Evolutionary conservation across 2,888 invertebrate genomes (phyloP).

Genomic region (Rhagium mordax): DNA sequence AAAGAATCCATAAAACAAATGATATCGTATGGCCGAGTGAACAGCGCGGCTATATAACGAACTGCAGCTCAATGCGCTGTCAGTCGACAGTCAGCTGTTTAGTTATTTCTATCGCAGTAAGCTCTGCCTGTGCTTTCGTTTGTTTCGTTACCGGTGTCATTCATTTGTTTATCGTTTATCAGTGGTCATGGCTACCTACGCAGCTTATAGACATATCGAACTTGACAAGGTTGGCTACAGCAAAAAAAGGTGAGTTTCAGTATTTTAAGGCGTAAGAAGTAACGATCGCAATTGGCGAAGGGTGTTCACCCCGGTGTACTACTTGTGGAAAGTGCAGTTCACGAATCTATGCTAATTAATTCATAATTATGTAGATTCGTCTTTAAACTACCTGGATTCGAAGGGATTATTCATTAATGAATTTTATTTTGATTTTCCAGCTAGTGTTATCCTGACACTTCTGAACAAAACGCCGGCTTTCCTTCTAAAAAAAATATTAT

Average conservation of each 20-base stretch:
- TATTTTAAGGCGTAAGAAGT: conserved; percentile 5
- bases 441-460: background rate
- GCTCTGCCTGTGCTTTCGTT: conserved; percentile 40
- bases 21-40: conserved; percentile 51
- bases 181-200: conserved; percentile 88
- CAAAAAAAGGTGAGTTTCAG: conserved; percentile 85
- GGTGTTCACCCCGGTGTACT: conserved; percentile 32
- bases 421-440: background rate
- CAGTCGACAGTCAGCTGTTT: conserved; percentile 65
- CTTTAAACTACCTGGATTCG: background rate
- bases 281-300: conserved; percentile 3
- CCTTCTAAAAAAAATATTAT: background rate
- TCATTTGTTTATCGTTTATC: conserved; percentile 32
- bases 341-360: background rate
- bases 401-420: background rate
- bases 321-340: conserved; percentile 1
- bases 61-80: conserved; percentile 57
- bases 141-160: conserved; percentile 38
- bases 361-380: background rate
- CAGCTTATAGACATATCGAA: conserved; percentile 94
- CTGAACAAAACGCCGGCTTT: background rate
- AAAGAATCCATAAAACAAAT: conserved; percentile 46
- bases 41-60: conserved; percentile 63
- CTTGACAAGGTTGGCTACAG: conserved; percentile 95
- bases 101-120: conserved; percentile 49